Conservation (phyloP, 2,888 invertebrate species). For the Amblyjoppa proteus region DNA sequence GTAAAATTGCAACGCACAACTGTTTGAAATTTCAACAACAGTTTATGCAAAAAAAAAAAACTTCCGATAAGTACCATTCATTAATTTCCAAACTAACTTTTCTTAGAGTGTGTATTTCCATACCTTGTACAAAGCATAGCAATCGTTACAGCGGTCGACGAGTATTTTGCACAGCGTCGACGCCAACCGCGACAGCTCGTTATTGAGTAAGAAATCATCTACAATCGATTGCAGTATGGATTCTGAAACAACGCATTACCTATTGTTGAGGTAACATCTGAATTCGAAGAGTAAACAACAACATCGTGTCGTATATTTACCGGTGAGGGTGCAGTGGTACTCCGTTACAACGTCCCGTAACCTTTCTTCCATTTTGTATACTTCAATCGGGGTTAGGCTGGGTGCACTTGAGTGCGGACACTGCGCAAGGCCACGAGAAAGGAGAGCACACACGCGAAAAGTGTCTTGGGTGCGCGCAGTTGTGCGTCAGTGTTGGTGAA, state of each 20-base stretch:
- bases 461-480: background rate
- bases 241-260: conserved; percentile 26
- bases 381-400: background rate
- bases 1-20: too few relatives aligned
- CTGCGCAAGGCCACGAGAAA: background rate
- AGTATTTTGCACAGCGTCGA: conserved; percentile 27
- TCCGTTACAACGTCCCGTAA: conserved; percentile 22
- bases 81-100: too few relatives aligned
- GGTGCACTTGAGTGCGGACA: background rate
- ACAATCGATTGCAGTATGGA: conserved; percentile 26
- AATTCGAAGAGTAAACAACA: background rate
- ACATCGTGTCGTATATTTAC: conserved; percentile 30
- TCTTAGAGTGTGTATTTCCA: too few relatives aligned
- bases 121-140: conserved; percentile 59
- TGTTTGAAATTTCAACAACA: too few relatives aligned
- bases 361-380: conserved; percentile 38
- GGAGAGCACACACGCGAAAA: background rate
- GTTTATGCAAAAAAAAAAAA: too few relatives aligned
- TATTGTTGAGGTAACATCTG: background rate
- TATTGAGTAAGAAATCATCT: conserved; percentile 22
- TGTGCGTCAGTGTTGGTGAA: background rate
- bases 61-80: background rate
- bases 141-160: background rate
- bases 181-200: conserved; percentile 34
- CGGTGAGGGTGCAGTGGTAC: conserved; percentile 25